These are phyloP conservation scores for Craniophora ligustri DNA, from an alignment of 2,888 invertebrate species.

Conservation along the genomic window DNA sequence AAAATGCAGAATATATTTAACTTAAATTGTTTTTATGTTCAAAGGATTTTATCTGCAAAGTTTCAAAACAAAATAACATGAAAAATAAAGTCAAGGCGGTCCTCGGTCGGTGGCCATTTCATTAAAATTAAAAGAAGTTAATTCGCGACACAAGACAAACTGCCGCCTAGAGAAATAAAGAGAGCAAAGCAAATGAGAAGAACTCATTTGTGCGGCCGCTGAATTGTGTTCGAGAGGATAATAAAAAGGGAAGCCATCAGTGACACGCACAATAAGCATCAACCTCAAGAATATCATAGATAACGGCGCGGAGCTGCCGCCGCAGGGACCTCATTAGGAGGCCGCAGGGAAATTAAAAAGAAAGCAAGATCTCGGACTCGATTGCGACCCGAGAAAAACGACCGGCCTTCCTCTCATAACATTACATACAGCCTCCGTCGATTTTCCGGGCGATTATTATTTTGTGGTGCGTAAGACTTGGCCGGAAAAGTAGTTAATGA, in stretches of 20 bases:
- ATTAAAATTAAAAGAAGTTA: constrained; percentile 84
- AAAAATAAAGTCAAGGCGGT: constrained; percentile 63
- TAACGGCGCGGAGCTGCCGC: constrained; percentile 82
- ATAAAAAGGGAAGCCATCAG: constrained; percentile 88
- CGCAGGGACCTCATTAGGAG: constrained; percentile 87
- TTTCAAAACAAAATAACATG: constrained; percentile 64
- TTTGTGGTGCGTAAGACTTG: constrained; percentile 87
- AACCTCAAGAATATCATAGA: constrained; percentile 89
- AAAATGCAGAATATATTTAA: constrained; percentile 36
- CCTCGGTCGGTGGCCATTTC: constrained; percentile 69
- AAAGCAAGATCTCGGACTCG: constrained; percentile 88
- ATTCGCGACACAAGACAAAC: constrained; percentile 85
- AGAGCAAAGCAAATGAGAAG: constrained; percentile 87
- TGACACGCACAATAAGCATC: constrained; percentile 89
- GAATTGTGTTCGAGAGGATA: constrained; percentile 89
- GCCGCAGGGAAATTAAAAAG: constrained; percentile 89
- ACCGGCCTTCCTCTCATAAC: constrained; percentile 86
- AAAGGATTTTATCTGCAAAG: constrained; percentile 40
- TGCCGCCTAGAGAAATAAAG: constrained; percentile 87
- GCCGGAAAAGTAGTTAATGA: constrained; percentile 83
- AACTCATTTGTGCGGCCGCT: constrained; percentile 86
- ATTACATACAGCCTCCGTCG: constrained; percentile 87
- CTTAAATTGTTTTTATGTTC: constrained; percentile 38
- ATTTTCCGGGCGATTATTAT: constrained; percentile 89
- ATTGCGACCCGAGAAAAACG: constrained; percentile 85